phyloP scores from a whole-genome alignment of 2,113 vertebrate genomes.

The Saiga tatarica region DNA sequence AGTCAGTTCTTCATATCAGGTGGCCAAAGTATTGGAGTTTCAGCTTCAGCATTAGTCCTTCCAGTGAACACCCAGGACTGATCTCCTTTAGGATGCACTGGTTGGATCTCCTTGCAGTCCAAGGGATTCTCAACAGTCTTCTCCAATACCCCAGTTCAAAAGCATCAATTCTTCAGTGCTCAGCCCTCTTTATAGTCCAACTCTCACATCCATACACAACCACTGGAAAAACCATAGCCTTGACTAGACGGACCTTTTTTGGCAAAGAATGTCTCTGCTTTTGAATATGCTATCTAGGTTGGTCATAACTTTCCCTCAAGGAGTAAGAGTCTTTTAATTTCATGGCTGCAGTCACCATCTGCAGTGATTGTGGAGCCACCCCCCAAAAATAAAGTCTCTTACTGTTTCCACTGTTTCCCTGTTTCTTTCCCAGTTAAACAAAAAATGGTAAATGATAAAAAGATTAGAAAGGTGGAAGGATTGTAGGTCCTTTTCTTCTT shows the following conservation, averaged over 20 bases:
- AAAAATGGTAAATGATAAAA: neutral
- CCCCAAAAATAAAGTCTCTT: rapidly evolving
- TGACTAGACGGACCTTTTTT: neutral
- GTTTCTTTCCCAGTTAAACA: neutral
- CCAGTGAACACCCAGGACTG: neutral
- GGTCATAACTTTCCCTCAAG: neutral
- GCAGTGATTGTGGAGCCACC: neutral
- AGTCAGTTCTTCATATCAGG: neutral
- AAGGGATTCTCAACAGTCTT: neutral
- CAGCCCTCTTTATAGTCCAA: neutral
- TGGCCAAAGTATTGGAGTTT: neutral
- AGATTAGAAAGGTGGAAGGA: neutral
- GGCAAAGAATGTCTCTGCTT: neutral
- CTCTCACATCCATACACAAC: neutral
- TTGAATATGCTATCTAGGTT: neutral
- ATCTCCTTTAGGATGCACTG: neutral
- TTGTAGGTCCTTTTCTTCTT: neutral
- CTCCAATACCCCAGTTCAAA: neutral
- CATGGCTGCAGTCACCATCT: neutral
- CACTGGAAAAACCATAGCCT: neutral
- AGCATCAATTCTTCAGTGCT: neutral
- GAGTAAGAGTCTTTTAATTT: neutral
- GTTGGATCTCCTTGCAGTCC: neutral
- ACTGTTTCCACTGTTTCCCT: neutral
- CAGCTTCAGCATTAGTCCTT: neutral